Evolutionary conservation across 53 echinoderm and acorn worm species (phyloP).

Genomic region (Arbacia lixula): DNA sequence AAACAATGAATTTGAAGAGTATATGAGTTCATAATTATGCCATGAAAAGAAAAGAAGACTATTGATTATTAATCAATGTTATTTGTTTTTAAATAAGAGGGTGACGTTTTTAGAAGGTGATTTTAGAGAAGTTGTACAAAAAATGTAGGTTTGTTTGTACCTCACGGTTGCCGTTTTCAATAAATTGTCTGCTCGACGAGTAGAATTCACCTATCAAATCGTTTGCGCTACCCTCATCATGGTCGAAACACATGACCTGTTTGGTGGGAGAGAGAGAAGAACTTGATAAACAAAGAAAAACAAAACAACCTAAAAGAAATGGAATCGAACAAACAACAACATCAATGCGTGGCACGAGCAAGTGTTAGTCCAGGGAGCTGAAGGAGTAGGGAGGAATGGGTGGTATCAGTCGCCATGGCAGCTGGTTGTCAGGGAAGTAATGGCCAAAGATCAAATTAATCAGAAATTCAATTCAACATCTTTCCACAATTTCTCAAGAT

Average conservation of each 20-base stretch:
- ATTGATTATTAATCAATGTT: too few species aligned
- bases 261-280: conserved; percentile 48
- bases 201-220: conserved; percentile 99
- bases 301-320: conserved; percentile 18
- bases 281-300: conserved; percentile 31
- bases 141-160: conserved; percentile 51
- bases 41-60: too few species aligned
- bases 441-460: too few species aligned
- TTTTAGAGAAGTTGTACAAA: too few species aligned
- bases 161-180: conserved; percentile 93
- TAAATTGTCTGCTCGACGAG: conserved; percentile 84
- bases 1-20: too few species aligned
- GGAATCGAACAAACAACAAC: not conserved
- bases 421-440: too few species aligned
- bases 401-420: too few species aligned
- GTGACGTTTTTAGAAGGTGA: too few species aligned
- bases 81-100: too few species aligned
- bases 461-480: too few species aligned
- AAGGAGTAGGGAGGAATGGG: not conserved
- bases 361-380: conserved; percentile 25
- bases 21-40: too few species aligned
- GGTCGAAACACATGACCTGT: conserved; percentile 97
- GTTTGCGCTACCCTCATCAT: conserved; percentile 95
- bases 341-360: conserved; percentile 27
- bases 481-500: too few species aligned